phyloP scores from a whole-genome alignment of 1,140 invertebrate species.

The Pteromalus puparum region DNA sequence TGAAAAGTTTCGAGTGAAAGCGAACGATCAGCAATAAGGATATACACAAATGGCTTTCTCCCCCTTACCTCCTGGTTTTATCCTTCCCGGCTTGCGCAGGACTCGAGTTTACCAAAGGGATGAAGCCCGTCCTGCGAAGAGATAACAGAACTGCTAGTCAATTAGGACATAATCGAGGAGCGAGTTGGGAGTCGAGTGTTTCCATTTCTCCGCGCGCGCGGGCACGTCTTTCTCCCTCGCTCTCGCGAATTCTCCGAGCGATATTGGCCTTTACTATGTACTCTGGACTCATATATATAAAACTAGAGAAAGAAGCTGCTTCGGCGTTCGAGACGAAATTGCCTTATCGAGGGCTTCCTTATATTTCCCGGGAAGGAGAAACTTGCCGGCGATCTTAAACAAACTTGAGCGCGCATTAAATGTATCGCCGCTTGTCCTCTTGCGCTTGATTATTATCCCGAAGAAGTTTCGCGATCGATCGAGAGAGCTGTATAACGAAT shows the following conservation, averaged over 20 bases:
- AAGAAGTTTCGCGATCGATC: background rate
- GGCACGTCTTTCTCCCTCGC: background rate
- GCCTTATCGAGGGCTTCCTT: conserved; percentile 14
- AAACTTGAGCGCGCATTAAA: background rate
- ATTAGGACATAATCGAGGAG: conserved; percentile 24
- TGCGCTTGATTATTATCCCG: background rate
- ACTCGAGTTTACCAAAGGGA: background rate
- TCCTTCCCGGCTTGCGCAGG: too few species aligned
- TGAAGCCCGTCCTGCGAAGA: background rate
- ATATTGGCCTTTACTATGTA: background rate
- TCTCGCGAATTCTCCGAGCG: background rate
- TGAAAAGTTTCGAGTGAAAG: conserved; percentile 15
- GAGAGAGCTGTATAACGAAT: background rate
- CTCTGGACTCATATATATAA: background rate
- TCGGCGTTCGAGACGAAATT: background rate
- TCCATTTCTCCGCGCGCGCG: conserved; percentile 21
- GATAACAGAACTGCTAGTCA: conserved; percentile 16
- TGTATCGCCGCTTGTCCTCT: background rate
- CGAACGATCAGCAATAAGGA: conserved; percentile 22
- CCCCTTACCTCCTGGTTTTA: background rate
- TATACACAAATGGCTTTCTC: background rate
- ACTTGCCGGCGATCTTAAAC: background rate
- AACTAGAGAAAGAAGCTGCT: background rate
- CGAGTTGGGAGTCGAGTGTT: conserved; percentile 9
- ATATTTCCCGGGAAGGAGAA: conserved; percentile 1